Conservation (phyloP, 2,797 vertebrate species). For the Pteropus rufus region DNA sequence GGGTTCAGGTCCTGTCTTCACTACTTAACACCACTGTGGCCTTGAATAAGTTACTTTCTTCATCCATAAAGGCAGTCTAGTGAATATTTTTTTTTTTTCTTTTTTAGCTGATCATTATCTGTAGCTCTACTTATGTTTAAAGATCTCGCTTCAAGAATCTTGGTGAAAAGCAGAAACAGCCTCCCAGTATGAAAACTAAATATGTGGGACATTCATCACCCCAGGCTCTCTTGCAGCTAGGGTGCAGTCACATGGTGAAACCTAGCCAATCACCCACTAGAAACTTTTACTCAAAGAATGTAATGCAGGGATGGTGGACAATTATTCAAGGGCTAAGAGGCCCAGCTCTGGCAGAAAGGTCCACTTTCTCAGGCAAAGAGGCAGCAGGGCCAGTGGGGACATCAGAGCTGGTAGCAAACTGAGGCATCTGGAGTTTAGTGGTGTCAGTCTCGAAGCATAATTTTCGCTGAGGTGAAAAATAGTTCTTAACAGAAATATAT, state of each 20-base stretch:
- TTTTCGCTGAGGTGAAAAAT: constrained; percentile 13
- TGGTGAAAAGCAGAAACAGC: not conserved
- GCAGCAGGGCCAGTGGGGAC: not conserved
- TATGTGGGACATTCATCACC: not conserved
- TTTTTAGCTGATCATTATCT: not conserved
- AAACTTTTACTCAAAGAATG: not conserved
- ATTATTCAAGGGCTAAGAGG: not conserved
- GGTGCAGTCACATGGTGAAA: not conserved
- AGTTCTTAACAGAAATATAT: constrained; percentile 14
- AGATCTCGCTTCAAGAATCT: not conserved
- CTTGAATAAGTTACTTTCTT: not conserved
- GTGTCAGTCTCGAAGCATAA: not conserved
- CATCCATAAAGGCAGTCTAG: not conserved
- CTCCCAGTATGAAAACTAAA: not conserved
- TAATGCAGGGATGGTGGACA: not conserved
- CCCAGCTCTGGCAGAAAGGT: not conserved
- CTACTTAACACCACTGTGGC: not conserved
- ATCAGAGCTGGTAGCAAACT: not conserved
- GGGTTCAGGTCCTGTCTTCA: not conserved
- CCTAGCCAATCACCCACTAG: not conserved
- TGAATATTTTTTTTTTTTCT: not conserved
- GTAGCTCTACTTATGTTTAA: not conserved
- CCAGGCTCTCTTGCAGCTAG: not conserved
- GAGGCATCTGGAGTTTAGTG: not conserved
- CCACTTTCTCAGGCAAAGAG: not conserved